Evolutionary conservation across 2,113 vertebrate genomes (phyloP).

Genomic region (Mustela lutreola): DNA sequence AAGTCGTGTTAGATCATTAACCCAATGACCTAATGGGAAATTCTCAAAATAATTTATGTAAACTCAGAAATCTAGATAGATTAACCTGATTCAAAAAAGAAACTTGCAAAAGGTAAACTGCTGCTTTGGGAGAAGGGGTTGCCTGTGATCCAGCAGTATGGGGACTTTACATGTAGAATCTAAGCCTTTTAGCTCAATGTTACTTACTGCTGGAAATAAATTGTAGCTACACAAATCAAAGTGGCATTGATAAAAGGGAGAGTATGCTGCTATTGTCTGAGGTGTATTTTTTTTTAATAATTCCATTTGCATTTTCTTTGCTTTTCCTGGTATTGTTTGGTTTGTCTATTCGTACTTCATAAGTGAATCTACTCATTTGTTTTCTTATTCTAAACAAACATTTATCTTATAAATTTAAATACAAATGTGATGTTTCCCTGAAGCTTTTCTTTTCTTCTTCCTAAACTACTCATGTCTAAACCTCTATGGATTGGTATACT

Average conservation of each 20-base stretch:
- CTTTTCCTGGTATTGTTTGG: not conserved
- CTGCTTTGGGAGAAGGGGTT: not conserved
- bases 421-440: not conserved
- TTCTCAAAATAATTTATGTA: not conserved
- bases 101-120: not conserved
- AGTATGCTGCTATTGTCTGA: not conserved
- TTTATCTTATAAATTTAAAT: not conserved
- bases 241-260: not conserved
- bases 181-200: not conserved
- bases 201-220: not conserved
- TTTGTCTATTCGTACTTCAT: conserved; percentile 29
- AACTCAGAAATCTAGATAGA: not conserved
- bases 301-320: not conserved
- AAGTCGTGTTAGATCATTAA: not conserved
- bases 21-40: not conserved
- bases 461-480: not conserved
- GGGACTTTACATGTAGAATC: not conserved
- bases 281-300: not conserved
- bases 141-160: not conserved
- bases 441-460: not conserved
- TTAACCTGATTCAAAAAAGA: not conserved
- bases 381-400: conserved; percentile 43
- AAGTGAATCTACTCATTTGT: not conserved
- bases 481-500: not conserved
- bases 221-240: not conserved